Evolutionary conservation across 2,113 vertebrate species (phyloP).

Genomic region (Anarhynchus alexandrinus): DNA sequence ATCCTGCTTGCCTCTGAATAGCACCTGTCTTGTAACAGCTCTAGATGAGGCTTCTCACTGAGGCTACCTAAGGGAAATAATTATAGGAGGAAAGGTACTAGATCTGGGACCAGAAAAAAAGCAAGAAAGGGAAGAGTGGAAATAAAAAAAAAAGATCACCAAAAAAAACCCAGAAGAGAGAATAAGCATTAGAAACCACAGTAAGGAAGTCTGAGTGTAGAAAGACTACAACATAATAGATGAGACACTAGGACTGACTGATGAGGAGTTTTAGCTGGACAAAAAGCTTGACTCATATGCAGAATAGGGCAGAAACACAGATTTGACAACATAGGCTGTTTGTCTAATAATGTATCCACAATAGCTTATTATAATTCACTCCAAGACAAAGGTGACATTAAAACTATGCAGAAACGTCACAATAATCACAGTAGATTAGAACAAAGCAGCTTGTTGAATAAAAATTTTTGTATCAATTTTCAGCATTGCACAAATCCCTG

Average conservation of each 20-base stretch:
- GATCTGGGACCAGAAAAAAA: neutral
- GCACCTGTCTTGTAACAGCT: neutral
- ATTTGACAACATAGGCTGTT: neutral
- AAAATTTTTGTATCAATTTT: neutral
- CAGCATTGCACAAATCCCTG: neutral
- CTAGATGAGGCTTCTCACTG: neutral
- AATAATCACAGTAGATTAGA: neutral
- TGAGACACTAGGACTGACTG: neutral
- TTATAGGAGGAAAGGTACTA: neutral
- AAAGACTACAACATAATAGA: neutral
- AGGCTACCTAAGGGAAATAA: neutral
- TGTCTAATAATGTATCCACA: neutral
- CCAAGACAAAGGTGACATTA: neutral
- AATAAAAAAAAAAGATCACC: neutral
- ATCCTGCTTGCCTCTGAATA: neutral
- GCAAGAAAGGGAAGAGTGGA: neutral
- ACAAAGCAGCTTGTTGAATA: neutral
- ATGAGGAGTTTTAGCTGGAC: neutral
- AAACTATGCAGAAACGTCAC: neutral
- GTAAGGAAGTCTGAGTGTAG: neutral
- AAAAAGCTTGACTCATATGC: accelerated
- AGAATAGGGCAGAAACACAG: neutral
- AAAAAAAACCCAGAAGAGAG: neutral
- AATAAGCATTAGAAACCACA: neutral
- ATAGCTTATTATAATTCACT: neutral